Conservation (phyloP, 2,888 invertebrate genomes). For the Callimorpha dominula region DNA sequence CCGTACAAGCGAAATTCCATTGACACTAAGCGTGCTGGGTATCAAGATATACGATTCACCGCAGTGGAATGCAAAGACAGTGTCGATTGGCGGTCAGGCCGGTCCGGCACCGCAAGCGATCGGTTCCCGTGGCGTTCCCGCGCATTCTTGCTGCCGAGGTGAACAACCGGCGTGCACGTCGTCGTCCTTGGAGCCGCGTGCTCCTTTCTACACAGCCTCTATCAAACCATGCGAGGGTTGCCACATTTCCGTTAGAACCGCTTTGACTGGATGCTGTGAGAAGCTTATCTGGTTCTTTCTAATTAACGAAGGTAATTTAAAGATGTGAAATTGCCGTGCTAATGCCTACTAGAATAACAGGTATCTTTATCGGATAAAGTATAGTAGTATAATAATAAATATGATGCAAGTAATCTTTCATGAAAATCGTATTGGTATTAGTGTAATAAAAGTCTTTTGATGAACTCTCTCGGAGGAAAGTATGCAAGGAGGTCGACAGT, state of each 20-base stretch:
- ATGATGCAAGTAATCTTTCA: neutral
- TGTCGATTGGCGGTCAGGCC: slow-evolving; percentile 51
- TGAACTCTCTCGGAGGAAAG: neutral
- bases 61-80: slow-evolving; percentile 49
- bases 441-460: neutral
- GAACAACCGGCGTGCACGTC: slow-evolving; percentile 79
- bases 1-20: slow-evolving; percentile 36
- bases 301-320: slow-evolving; percentile 36
- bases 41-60: slow-evolving; percentile 49
- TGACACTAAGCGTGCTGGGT: slow-evolving; percentile 34
- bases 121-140: slow-evolving; percentile 66
- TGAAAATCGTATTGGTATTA: slow-evolving; percentile 1
- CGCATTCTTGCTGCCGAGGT: slow-evolving; percentile 79
- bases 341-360: slow-evolving; percentile 5
- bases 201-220: slow-evolving; percentile 78
- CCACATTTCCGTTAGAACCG: slow-evolving; percentile 46
- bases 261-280: slow-evolving; percentile 31
- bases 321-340: slow-evolving; percentile 13
- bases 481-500: neutral
- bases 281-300: slow-evolving; percentile 32
- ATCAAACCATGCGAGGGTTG: slow-evolving; percentile 46
- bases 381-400: neutral
- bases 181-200: slow-evolving; percentile 79
- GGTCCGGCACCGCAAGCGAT: slow-evolving; percentile 70
- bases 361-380: neutral